Evolutionary conservation across 2,888 invertebrate species (phyloP).

Genomic region (Adineta ricciae): DNA sequence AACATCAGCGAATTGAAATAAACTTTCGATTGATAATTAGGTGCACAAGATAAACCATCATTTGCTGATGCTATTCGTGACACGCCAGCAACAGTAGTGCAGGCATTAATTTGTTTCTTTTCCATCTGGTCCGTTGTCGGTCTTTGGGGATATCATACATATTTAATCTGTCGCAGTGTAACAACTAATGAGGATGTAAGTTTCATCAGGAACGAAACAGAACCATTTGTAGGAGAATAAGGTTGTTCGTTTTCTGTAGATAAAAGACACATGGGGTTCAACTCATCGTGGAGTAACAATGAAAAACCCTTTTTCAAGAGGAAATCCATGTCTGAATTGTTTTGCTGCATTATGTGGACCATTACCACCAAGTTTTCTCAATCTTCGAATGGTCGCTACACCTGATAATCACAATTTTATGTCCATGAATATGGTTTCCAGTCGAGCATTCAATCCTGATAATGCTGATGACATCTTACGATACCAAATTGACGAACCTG

Average conservation of each 20-base stretch:
- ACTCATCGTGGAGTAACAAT: not conserved
- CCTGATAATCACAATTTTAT: not conserved
- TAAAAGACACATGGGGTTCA: not conserved
- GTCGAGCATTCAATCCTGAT: not conserved
- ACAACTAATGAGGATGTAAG: slow-evolving; percentile 99
- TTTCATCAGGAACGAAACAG: slow-evolving; percentile 37
- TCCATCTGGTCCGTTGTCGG: slow-evolving; percentile 97
- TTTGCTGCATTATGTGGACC: slow-evolving; percentile 7
- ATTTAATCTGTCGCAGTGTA: slow-evolving; percentile 90
- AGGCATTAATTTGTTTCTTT: slow-evolving; percentile 84
- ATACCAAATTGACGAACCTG: not conserved
- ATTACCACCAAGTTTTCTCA: not conserved
- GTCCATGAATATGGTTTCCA: not conserved
- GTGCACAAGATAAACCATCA: slow-evolving; percentile 37
- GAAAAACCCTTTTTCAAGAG: slow-evolving; percentile 1
- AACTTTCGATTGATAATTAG: not conserved
- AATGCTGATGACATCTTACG: not conserved
- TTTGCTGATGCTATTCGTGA: slow-evolving; percentile 77
- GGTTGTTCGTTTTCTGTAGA: not conserved
- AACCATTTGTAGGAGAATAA: too few relatives aligned
- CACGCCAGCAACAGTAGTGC: slow-evolving; percentile 72
- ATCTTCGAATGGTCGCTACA: not conserved
- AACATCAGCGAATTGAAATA: too few relatives aligned
- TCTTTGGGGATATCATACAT: slow-evolving; percentile 95
- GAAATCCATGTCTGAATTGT: not conserved